These are phyloP conservation scores for Sinhomidia bicolor DNA, from an alignment of 2,888 invertebrate species.

Conservation along the genomic window DNA sequence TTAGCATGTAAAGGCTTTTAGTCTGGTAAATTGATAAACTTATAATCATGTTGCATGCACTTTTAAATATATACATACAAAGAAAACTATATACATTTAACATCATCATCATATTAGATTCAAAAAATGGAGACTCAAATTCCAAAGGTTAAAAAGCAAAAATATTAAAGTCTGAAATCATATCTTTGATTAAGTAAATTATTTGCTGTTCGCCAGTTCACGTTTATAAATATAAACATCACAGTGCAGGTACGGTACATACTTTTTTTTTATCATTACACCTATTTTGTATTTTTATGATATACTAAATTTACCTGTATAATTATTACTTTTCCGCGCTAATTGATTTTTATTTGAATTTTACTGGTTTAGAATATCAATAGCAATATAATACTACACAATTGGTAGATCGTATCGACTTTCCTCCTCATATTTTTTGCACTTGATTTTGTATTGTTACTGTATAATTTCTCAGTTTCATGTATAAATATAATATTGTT, in stretches of 20 bases:
- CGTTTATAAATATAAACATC: constrained; percentile 54
- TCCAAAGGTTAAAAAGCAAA: not conserved
- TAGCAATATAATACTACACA: constrained; percentile 17
- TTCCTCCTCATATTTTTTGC: not conserved
- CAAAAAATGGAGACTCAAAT: not conserved
- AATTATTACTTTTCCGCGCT: not conserved
- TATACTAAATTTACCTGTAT: not conserved
- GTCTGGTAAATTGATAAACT: constrained; percentile 7
- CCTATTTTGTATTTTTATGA: not conserved
- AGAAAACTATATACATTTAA: not conserved
- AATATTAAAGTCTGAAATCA: not conserved
- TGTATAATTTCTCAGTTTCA: constrained; percentile 28
- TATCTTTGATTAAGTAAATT: not conserved
- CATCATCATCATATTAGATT: not conserved
- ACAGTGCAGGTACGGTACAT: constrained; percentile 71
- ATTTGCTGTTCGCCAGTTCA: constrained; percentile 1
- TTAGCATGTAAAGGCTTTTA: not conserved
- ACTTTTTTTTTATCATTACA: not conserved
- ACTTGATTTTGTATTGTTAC: constrained; percentile 34
- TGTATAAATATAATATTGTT: not conserved
- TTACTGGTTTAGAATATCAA: not conserved
- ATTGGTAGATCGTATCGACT: constrained; percentile 3
- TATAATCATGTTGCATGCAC: not conserved
- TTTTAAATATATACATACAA: not conserved
- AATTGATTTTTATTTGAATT: not conserved